Conservation (phyloP, 2,797 vertebrate genomes). For the Taenioides sp. region DNA sequence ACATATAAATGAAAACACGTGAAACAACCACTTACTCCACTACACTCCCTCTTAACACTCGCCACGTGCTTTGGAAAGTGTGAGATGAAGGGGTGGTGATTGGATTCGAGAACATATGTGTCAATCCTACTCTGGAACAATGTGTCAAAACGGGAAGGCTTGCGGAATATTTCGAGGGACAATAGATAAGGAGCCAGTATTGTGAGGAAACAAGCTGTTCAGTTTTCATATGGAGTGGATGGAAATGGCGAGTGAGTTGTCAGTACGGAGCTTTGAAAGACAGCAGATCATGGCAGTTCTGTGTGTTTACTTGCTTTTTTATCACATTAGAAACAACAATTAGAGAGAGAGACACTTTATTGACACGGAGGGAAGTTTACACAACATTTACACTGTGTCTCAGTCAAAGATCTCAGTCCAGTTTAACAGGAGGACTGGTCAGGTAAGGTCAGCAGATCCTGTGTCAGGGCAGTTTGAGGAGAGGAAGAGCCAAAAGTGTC, state of each 20-base stretch:
- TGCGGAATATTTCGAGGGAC: background rate
- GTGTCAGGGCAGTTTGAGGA: too few species aligned
- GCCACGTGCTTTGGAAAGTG: conserved; percentile 32
- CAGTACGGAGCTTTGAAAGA: background rate
- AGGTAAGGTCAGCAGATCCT: too few species aligned
- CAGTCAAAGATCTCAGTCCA: too few species aligned
- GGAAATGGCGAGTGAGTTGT: background rate
- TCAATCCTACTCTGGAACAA: background rate
- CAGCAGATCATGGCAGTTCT: background rate
- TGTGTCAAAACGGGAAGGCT: too few species aligned
- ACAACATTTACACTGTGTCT: too few species aligned
- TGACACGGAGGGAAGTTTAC: too few species aligned
- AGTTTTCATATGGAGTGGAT: background rate
- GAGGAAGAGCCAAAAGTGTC: too few species aligned
- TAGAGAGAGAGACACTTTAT: too few species aligned
- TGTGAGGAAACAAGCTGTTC: background rate
- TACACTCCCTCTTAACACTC: conserved; percentile 42
- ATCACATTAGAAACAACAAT: too few species aligned
- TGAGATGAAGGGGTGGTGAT: conserved; percentile 15
- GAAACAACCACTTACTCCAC: conserved; percentile 42
- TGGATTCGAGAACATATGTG: conserved; percentile 16
- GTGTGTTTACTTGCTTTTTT: too few species aligned
- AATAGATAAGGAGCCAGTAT: background rate
- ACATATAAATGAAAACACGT: conserved; percentile 74
- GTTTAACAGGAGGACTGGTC: too few species aligned